These are phyloP conservation scores for Strigamia transsilvanica DNA, from an alignment of 2,888 invertebrate genomes.

Conservation along the genomic window DNA sequence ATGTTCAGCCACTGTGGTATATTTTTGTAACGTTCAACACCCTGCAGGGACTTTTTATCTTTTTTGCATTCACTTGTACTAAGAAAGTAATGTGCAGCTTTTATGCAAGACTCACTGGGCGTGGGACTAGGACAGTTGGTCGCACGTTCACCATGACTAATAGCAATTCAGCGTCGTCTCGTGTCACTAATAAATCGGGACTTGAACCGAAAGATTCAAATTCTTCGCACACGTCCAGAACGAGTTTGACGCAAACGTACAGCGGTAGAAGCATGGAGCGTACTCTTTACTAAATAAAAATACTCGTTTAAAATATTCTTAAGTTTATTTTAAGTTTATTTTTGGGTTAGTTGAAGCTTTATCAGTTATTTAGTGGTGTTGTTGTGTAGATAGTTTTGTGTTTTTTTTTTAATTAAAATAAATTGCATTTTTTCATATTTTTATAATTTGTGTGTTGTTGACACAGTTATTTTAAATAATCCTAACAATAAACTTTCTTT, in stretches of 20 bases:
- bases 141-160: conserved; percentile 22
- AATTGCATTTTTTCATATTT: too few relatives aligned
- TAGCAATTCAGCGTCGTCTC: conserved; percentile 31
- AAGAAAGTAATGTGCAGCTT: conserved; percentile 62
- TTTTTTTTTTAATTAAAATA: too few relatives aligned
- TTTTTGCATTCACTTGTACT: conserved; percentile 67
- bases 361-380: too few relatives aligned
- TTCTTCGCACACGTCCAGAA: conserved; percentile 56
- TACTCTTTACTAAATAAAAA: conserved; percentile 14
- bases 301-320: not conserved
- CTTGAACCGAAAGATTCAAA: conserved; percentile 57
- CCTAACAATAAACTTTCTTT: too few relatives aligned
- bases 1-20: conserved; percentile 64
- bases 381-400: too few relatives aligned
- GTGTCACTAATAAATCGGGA: conserved; percentile 54
- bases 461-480: too few relatives aligned
- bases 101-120: not conserved
- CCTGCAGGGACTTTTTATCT: conserved; percentile 67
- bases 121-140: not conserved
- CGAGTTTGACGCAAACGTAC: conserved; percentile 54
- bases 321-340: too few relatives aligned
- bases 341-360: too few relatives aligned
- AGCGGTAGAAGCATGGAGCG: conserved; percentile 13
- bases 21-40: conserved; percentile 66
- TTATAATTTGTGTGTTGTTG: too few relatives aligned